Evolutionary conservation across 2,797 vertebrate species (phyloP).

Genomic region (Tokudaia muenninki): DNA sequence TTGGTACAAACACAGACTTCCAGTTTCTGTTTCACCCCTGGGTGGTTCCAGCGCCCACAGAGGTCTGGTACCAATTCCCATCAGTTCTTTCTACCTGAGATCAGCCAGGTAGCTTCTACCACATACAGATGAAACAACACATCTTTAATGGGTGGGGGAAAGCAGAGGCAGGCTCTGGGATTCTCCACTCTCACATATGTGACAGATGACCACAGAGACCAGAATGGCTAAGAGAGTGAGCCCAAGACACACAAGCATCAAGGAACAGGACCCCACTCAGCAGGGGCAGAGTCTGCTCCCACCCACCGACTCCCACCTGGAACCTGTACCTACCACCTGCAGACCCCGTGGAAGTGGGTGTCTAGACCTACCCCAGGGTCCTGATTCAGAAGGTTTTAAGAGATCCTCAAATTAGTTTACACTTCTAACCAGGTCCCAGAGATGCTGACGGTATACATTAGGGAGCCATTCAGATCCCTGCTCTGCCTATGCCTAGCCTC

Average conservation of each 20-base stretch:
- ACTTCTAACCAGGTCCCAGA: background rate
- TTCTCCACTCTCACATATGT: background rate
- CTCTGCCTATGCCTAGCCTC: background rate
- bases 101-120: background rate
- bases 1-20: background rate
- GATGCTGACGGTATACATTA: accelerated
- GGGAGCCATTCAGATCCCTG: background rate
- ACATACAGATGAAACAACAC: accelerated
- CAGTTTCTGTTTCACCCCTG: background rate
- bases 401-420: background rate
- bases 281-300: background rate
- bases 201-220: background rate
- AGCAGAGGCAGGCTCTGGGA: too few species aligned
- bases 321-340: accelerated
- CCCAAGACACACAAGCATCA: background rate
- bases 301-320: background rate
- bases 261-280: background rate
- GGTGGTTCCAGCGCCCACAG: too few species aligned
- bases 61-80: background rate
- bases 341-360: background rate
- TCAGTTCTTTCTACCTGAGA: background rate
- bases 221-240: background rate
- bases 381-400: background rate
- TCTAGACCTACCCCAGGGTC: background rate
- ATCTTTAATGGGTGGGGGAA: background rate